Conservation (phyloP, 1,140 invertebrate genomes). For the Tetramorium alpestre region DNA sequence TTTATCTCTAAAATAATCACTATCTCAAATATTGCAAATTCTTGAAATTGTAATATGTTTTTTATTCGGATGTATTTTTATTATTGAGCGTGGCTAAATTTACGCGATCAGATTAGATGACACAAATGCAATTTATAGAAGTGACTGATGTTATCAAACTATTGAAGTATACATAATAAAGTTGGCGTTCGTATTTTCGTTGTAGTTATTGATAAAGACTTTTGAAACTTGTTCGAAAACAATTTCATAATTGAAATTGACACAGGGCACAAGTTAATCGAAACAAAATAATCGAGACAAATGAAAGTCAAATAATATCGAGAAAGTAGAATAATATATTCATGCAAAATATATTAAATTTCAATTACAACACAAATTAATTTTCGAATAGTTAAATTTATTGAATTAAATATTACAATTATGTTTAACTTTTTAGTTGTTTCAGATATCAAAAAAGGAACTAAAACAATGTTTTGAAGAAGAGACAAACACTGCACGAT, state of each 20-base stretch:
- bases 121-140: slow-evolving; percentile 28
- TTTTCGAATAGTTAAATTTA: slow-evolving; percentile 3
- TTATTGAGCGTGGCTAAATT: background rate
- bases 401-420: background rate
- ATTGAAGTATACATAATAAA: slow-evolving; percentile 22
- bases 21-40: background rate
- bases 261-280: no score
- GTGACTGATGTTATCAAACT: background rate
- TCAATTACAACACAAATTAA: background rate
- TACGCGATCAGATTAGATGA: slow-evolving; percentile 12
- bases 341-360: background rate
- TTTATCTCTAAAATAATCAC: background rate
- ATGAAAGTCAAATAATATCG: background rate
- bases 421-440: background rate
- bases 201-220: background rate
- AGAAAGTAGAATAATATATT: background rate
- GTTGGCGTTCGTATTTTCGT: background rate
- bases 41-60: background rate
- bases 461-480: background rate
- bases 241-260: background rate
- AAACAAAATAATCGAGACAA: background rate
- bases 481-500: background rate
- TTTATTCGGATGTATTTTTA: background rate
- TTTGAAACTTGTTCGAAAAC: background rate
- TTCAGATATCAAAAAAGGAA: background rate